Evolutionary conservation across 1,140 invertebrate genomes (phyloP), one percentile per base, ranked within the genome.

Genomic region (Asbolus verrucosus): DNA sequence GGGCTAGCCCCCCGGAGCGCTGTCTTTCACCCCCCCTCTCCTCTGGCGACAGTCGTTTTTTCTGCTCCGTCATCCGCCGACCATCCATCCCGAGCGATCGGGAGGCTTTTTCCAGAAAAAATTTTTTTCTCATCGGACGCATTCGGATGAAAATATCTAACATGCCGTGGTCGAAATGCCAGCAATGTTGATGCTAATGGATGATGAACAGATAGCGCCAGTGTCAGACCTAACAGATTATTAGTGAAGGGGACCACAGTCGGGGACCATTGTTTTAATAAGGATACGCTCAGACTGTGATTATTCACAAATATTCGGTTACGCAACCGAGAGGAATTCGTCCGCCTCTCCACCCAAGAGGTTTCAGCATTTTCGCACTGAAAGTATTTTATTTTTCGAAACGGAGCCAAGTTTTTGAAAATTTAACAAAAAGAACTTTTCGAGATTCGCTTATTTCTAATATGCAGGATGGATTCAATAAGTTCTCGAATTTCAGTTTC

Each of bases 151-250:
- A n/a, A n/a, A n/a, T 68, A 19, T 68, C 54, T 68, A 16, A 36
- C 66, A 15, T 68, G 50, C 66, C 41, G 9, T 33, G 46, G 54
- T 3, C 54, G 14, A 41, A 68, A 68, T 68, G 39, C 66, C 21
- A 54, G 15, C 66, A 13, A 66, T 66, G 65, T 54, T 39, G 30
- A 33, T 46, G 65, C 39, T 66, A 66, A 66, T 66, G 54, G 66
- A 60, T 61, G 46, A 68, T 61, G 66, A 68, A 33, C 30, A 68
- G 66, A 68, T 68, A 68, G 66, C 46, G 43, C 46, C 33, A 61
- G 66, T 30, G 43, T 30, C 33, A 61, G 36, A 30, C 11, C 41
- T 54, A 66, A 66, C 65, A 31, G 36, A 66, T 66, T 66, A 66
- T 36, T 36, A 36, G 33, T 50, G 39, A 66, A 66, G 62, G 24